Evolutionary conservation across 2,113 vertebrate genomes (phyloP), one percentile per base, ranked within the genome.

Genomic region (Prietella phreatophila): DNA sequence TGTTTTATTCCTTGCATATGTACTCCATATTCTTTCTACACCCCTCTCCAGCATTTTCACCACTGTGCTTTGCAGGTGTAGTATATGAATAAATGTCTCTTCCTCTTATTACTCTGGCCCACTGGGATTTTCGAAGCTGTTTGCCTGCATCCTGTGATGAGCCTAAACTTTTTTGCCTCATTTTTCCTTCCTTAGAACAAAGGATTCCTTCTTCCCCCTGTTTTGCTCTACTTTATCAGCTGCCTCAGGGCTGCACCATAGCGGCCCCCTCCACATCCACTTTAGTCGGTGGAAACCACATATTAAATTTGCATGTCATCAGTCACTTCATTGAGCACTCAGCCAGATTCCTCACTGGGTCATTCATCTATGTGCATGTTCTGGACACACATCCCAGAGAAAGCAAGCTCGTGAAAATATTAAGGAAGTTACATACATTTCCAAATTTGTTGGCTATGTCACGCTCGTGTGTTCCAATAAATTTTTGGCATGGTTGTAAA

Each of bases 381-480:
- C 93, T 95, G 94, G 94, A 94, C 93, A 93, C 93, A 94, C 94
- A 94, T 94, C 89, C 86, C 92, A 94, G 92, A 96, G 94, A 95
- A 95, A 95, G 94, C 93, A 89, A 91, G 92, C 91, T 93, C 94
- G 93, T 95, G 93, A 96, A 95, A 95, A 95, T 94, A 94, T 95
- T 95, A 91, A 95, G 94, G 94, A 95, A 93, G 94, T 94, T 93
- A 93, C 94, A 93, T 94, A 94, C 92, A 95, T 95, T 94, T 93
- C 82, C 84, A 88, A 92, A 92, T 93, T 94, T 82, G 90, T 86
- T 91, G 91, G 84, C 89, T 89, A 86, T 91, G 92, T 93, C 94
- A 93, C 92, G 83, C 91, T 92, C 91, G 80, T 71, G 55, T 88
- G 89, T 90, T 92, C 92, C 91, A 89, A 91, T 89, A 86, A 87